Base-by-base conservation (phyloP, 2,888 invertebrate species). In the Pheosia gnoma region DNA sequence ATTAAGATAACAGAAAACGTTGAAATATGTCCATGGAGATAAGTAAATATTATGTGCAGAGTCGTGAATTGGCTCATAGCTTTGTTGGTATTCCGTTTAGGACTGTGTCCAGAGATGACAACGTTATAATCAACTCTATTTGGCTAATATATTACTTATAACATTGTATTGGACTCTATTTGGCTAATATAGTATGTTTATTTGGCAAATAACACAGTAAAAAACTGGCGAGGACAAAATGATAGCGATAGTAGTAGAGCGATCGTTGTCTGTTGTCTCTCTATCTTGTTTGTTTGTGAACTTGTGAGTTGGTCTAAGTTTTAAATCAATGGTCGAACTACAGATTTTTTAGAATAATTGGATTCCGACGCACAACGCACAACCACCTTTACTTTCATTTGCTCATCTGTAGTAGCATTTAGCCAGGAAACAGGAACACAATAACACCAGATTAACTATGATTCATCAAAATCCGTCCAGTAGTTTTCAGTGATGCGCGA, bases 1-100 rank as follows among this genome's bases (percentile, higher is more conserved):
- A 51, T 51, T 51, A 25, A 25, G 51, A 51, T 51, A 51, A 51
- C 51, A 51, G 8, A 25, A 13, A 7, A 5, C 13, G n/a, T 45
- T n/a, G 0, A 43, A 43, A 9, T 37, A 38, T 11, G 53, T 37
- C 56, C 47, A 61, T 56, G n/a, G 25, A 55, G 11, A 51, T 36
- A 37, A 53, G 36, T n/a, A 55, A 51, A 57, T 62, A 13, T 5
- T 52, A 11, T 7, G 36, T 57, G 53, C 45, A 49, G 47, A 41
- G 36, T 58, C 51, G 49, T 64, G 25, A 62, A 47, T 67, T 59
- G 25, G 57, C 52, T 53, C 62, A 59, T 66, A 63, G 62, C 60
- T 56, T 55, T 25, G 60, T 64, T 62, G 62, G 66, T 61, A 55
- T 71, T 63, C 54, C 61, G 62, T 72, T 68, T 65, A 72, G 63